Conservation (phyloP, 2,113 vertebrate species). For the Furnarius figulus region DNA sequence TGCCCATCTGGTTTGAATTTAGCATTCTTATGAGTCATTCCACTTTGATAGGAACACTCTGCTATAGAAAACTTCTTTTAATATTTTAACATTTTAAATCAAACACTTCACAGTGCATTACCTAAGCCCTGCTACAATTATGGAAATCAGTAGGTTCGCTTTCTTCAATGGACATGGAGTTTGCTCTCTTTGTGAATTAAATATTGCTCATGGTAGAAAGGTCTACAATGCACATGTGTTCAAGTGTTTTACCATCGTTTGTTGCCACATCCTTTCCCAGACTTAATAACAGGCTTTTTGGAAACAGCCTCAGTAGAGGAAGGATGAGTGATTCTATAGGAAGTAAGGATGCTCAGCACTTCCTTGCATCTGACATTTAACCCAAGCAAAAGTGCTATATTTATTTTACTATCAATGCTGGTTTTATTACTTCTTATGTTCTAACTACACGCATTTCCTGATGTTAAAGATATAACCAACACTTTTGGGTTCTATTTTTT, state of each 20-base stretch:
- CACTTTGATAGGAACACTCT: conserved; percentile 81
- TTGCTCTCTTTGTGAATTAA: conserved; percentile 45
- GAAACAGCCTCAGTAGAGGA: conserved; percentile 53
- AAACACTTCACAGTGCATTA: conserved; percentile 68
- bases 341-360: conserved; percentile 69
- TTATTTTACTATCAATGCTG: conserved; percentile 74
- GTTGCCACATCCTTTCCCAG: conserved; percentile 56
- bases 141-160: neutral
- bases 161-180: conserved; percentile 7
- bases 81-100: conserved; percentile 82
- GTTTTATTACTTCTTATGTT: conserved; percentile 75
- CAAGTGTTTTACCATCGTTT: conserved; percentile 60
- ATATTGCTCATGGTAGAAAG: conserved; percentile 41
- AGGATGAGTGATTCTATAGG: conserved; percentile 71
- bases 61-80: conserved; percentile 79
- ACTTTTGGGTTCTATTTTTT: neutral
- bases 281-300: conserved; percentile 54
- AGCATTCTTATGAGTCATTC: conserved; percentile 86
- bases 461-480: conserved; percentile 45
- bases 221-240: conserved; percentile 43
- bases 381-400: conserved; percentile 72
- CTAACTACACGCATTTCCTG: conserved; percentile 75
- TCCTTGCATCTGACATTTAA: conserved; percentile 75
- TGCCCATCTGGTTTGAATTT: conserved; percentile 87
- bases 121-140: conserved; percentile 62